phyloP scores from a whole-genome alignment of 2,888 invertebrate genomes.

The Clunio marinus region DNA sequence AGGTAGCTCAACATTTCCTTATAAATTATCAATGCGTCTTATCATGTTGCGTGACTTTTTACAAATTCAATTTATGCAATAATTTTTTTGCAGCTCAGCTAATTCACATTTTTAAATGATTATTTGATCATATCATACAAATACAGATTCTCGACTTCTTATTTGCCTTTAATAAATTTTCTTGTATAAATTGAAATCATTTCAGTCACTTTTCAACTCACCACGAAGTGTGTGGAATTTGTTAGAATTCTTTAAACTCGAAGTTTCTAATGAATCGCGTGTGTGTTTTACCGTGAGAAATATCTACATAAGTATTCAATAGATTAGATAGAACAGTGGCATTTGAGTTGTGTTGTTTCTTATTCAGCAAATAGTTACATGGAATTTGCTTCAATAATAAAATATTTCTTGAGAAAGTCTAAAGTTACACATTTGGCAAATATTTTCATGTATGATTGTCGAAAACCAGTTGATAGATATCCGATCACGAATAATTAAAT shows the following conservation, averaged over 20 bases:
- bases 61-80: slow-evolving; percentile 20
- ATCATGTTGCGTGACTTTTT: slow-evolving; percentile 21
- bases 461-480: too few species aligned
- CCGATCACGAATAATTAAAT: too few species aligned
- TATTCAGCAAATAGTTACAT: not conserved
- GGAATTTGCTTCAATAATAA: not conserved
- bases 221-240: not conserved
- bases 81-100: not conserved
- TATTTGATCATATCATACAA: not conserved
- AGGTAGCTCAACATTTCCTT: not conserved
- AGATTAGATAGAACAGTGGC: slow-evolving; percentile 4
- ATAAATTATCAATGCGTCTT: slow-evolving; percentile 4
- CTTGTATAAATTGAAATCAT: too few species aligned
- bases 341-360: too few species aligned
- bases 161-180: too few species aligned
- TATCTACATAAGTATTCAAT: too few species aligned
- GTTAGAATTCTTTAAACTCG: not conserved
- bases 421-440: too few species aligned
- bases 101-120: slow-evolving; percentile 2
- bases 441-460: too few species aligned
- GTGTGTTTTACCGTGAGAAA: slow-evolving; percentile 4
- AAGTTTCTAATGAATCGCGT: not conserved
- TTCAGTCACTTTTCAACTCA: too few species aligned
- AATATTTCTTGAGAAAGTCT: too few species aligned
- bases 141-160: too few species aligned